Evolutionary conservation across 2,888 invertebrate genomes (phyloP).

Genomic region (Gerris lacustris): DNA sequence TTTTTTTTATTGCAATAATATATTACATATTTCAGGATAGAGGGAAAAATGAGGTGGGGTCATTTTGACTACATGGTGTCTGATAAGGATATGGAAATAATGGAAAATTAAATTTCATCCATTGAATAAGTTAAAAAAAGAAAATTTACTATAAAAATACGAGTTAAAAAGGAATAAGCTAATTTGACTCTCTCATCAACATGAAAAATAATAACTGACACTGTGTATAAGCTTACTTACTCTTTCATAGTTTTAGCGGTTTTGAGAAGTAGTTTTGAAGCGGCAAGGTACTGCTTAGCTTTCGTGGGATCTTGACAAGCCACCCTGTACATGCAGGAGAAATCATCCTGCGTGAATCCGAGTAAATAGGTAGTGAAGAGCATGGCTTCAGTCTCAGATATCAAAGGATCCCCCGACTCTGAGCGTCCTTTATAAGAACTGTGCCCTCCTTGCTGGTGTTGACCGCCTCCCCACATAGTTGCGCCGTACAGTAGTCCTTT

Average conservation of each 20-base stretch:
- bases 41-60: no score
- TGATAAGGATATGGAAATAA: no score
- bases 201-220: no score
- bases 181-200: no score
- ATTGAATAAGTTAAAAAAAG: no score
- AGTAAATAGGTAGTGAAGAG: conserved; percentile 57
- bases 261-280: conserved; percentile 62
- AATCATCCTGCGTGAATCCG: conserved; percentile 48
- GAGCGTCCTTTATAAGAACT: conserved; percentile 20
- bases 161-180: no score
- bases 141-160: no score
- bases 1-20: no score
- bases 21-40: no score
- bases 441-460: conserved; percentile 36
- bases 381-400: conserved; percentile 59
- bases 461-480: conserved; percentile 58
- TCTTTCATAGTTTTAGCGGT: conserved; percentile 54
- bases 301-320: conserved; percentile 62
- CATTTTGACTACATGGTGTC: no score
- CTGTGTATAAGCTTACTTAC: conserved; percentile 38
- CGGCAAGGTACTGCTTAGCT: conserved; percentile 60
- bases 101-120: no score
- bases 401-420: conserved; percentile 25
- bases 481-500: conserved; percentile 73
- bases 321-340: conserved; percentile 48